Evolutionary conservation across 2,113 vertebrate species (phyloP).

Genomic region (rabbit (Oryctolagus cuniculus)): DNA sequence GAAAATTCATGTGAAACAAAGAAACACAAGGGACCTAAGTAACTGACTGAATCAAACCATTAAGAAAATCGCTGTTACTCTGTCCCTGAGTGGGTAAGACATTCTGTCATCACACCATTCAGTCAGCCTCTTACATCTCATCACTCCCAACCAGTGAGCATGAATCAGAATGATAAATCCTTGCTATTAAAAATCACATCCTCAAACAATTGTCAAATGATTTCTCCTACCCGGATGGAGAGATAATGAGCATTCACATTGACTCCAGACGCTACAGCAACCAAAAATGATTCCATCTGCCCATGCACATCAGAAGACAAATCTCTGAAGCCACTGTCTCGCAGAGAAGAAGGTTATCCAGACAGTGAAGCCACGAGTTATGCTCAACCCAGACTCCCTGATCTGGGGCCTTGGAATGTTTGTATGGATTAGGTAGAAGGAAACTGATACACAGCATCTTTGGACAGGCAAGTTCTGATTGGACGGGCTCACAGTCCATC

Average conservation of each 20-base stretch:
- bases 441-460: too few relatives aligned
- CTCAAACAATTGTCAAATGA: neutral
- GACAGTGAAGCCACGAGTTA: too few relatives aligned
- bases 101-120: neutral
- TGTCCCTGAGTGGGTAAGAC: neutral
- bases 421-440: too few relatives aligned
- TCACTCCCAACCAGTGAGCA: neutral
- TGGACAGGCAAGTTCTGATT: too few relatives aligned
- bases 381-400: too few relatives aligned
- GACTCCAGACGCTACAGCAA: neutral
- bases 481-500: too few relatives aligned
- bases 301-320: too few relatives aligned
- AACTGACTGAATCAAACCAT: neutral
- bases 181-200: neutral
- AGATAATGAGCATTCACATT: neutral
- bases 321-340: too few relatives aligned
- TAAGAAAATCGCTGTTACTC: neutral
- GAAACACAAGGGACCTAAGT: neutral
- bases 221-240: neutral
- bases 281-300: too few relatives aligned
- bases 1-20: neutral
- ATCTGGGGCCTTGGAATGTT: too few relatives aligned
- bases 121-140: neutral
- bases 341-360: too few relatives aligned
- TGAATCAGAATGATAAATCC: neutral